Conservation (phyloP, 2,888 invertebrate genomes). For the Cartodere bifasciata region DNA sequence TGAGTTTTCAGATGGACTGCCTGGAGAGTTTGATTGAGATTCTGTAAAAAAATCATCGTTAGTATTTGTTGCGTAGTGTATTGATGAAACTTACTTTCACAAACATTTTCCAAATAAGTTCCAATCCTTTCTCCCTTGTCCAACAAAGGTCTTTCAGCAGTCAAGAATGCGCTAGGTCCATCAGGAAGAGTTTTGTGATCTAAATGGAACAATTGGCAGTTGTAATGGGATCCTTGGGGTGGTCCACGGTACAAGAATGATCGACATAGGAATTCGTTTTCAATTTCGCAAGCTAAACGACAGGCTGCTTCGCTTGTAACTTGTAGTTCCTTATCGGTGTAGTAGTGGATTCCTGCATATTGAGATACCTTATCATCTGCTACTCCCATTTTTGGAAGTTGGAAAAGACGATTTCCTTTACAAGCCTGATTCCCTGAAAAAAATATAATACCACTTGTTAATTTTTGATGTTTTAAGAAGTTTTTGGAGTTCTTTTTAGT, state of each 20-base stretch:
- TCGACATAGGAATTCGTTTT: slow-evolving; percentile 85
- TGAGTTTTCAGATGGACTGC: slow-evolving; percentile 40
- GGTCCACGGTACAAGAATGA: slow-evolving; percentile 61
- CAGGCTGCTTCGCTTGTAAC: slow-evolving; percentile 84
- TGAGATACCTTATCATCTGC: slow-evolving; percentile 86
- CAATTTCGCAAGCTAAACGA: slow-evolving; percentile 79
- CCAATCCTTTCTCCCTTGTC: slow-evolving; percentile 86
- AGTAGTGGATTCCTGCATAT: slow-evolving; percentile 83
- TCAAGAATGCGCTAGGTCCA: slow-evolving; percentile 82
- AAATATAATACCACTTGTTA: background rate
- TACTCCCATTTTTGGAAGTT: slow-evolving; percentile 74
- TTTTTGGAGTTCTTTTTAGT: background rate
- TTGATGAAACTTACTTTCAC: slow-evolving; percentile 63
- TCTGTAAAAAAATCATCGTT: slow-evolving; percentile 12
- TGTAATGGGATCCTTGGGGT: slow-evolving; percentile 63
- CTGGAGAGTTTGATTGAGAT: slow-evolving; percentile 19
- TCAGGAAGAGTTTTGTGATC: slow-evolving; percentile 87
- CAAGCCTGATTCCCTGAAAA: slow-evolving; percentile 58
- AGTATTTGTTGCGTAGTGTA: no score
- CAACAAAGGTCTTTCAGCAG: slow-evolving; percentile 78
- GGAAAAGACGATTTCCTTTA: slow-evolving; percentile 67
- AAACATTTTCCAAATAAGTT: slow-evolving; percentile 80
- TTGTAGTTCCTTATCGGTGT: slow-evolving; percentile 86
- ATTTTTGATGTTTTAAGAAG: slow-evolving; percentile 1
- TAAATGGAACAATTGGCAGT: slow-evolving; percentile 83